phyloP scores from a whole-genome alignment of 1,140 invertebrate genomes.

The Bombus confusus region DNA sequence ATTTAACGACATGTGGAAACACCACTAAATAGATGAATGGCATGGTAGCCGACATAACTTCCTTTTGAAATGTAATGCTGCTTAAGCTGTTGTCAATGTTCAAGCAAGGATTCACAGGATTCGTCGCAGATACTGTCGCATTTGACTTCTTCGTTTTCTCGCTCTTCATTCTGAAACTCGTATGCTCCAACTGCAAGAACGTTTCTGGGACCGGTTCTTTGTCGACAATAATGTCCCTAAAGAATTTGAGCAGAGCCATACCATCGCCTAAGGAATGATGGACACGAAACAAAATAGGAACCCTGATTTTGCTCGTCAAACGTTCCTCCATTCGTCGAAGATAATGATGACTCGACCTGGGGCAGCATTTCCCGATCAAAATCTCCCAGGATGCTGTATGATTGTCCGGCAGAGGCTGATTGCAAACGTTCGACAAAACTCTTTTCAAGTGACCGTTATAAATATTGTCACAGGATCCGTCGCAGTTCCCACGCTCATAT shows the following conservation, averaged over 20 bases:
- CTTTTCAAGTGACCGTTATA: conserved; percentile 73
- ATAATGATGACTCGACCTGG: conserved; percentile 36
- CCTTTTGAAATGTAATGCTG: not conserved
- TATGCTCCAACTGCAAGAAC: conserved; percentile 11
- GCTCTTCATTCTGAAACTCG: not conserved
- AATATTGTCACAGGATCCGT: conserved; percentile 63
- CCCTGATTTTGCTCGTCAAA: conserved; percentile 37
- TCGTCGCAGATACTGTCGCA: not conserved
- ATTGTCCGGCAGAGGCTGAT: conserved; percentile 78
- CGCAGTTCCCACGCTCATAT: conserved; percentile 61
- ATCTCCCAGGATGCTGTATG: conserved; percentile 82
- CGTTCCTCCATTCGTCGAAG: conserved; percentile 29
- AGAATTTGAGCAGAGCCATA: conserved; percentile 80
- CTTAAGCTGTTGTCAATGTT: not conserved
- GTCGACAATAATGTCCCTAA: conserved; percentile 80
- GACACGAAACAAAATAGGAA: conserved; percentile 82
- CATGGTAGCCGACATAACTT: conserved; percentile 38
- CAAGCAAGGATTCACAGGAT: not conserved
- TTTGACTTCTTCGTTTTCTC: not conserved
- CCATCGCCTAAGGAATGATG: conserved; percentile 83
- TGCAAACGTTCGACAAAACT: conserved; percentile 75
- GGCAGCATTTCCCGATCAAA: conserved; percentile 76
- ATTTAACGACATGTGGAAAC: not conserved
- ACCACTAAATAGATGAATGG: conserved; percentile 29
- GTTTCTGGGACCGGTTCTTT: conserved; percentile 2